A percentile compares a stretch with the other conserved stretches of the same genome.
Conservation (phyloP, 2,888 invertebrate species). For the Nemapogon koenigi region DNA sequence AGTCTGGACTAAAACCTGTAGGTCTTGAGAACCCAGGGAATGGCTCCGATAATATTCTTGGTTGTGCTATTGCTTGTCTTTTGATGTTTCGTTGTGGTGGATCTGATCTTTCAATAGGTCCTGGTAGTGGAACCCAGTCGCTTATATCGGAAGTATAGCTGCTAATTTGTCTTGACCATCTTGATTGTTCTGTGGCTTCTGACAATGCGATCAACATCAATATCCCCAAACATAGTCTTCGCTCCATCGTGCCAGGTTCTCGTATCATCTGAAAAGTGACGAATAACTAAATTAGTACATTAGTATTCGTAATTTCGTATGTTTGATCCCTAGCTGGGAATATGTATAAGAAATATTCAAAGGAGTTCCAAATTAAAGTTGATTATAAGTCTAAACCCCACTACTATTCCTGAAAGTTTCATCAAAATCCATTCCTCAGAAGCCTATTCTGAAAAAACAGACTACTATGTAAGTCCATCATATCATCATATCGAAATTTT, state of each 20-base stretch:
- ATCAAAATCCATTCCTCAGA: too few species aligned
- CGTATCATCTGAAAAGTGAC: conserved; percentile 2
- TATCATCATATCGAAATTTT: too few species aligned
- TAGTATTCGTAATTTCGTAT: too few species aligned
- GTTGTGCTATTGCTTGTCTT: conserved; percentile 51
- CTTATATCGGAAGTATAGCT: conserved; percentile 50
- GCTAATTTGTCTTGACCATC: conserved; percentile 58
- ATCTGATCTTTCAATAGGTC: conserved; percentile 30
- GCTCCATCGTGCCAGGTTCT: background rate
- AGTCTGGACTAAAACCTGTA: conserved; percentile 37
- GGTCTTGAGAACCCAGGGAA: conserved; percentile 36
- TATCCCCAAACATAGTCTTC: conserved; percentile 14
- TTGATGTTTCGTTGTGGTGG: conserved; percentile 30
- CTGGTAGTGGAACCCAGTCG: conserved; percentile 51
- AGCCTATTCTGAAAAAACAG: too few species aligned
- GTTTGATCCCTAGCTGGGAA: too few species aligned
- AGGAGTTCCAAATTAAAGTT: too few species aligned
- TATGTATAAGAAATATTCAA: too few species aligned
- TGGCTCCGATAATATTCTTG: conserved; percentile 49
- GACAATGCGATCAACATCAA: conserved; percentile 24
- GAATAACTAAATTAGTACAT: too few species aligned
- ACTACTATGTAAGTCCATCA: too few species aligned
- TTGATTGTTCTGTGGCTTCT: conserved; percentile 28
- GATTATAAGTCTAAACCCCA: too few species aligned
- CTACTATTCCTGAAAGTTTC: too few species aligned